Percentiles rank a stretch among this genome's conserved stretches.
Conservation (phyloP, 2,888 invertebrate genomes). For the Siphonodentalium dalli region DNA sequence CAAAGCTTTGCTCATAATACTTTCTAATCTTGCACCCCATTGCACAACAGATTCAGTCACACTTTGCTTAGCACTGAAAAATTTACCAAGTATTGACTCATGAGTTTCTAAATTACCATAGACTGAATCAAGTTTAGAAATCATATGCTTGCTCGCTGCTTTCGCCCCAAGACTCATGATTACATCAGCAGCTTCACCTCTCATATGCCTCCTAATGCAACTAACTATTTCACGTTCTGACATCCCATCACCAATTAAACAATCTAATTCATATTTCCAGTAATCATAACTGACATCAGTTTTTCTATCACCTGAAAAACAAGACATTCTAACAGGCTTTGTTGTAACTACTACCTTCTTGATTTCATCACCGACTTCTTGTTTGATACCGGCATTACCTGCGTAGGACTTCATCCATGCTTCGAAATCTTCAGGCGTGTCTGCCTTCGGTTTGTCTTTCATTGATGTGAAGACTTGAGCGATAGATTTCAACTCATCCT, state of each 20-base stretch:
- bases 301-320: conserved; percentile 8
- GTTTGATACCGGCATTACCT: no score
- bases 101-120: conserved; percentile 3
- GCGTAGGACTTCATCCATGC: no score
- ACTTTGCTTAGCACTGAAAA: conserved; percentile 6
- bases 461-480: no score
- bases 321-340: no score
- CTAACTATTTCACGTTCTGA: not conserved
- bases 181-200: conserved; percentile 9
- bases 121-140: conserved; percentile 9
- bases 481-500: no score
- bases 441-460: no score
- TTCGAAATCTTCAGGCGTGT: no score
- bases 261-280: conserved; percentile 12
- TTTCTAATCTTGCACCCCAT: conserved; percentile 13
- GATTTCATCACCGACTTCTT: no score
- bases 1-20: not conserved
- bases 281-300: conserved; percentile 9
- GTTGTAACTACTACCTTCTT: no score
- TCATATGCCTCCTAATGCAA: conserved; percentile 7
- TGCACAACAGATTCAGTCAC: conserved; percentile 2
- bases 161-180: conserved; percentile 3
- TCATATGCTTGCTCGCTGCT: not conserved
- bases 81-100: conserved; percentile 1
- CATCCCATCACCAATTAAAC: conserved; percentile 1